Evolutionary conservation across 2,113 vertebrate genomes (phyloP).

Genomic region (Tragelaphus scriptus): DNA sequence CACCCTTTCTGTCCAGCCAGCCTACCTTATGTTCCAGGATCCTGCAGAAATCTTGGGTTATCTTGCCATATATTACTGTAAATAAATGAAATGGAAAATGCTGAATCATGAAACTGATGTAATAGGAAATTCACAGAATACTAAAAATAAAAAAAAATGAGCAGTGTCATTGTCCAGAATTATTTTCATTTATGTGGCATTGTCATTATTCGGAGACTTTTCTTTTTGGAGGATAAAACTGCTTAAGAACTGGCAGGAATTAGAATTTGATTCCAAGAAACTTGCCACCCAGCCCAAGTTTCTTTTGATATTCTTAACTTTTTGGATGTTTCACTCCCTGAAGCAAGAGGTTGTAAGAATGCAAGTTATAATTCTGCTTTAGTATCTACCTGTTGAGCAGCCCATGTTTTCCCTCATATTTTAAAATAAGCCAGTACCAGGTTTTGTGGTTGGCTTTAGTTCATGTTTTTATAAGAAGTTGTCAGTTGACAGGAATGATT

Average conservation of each 20-base stretch:
- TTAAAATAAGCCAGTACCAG: neutral
- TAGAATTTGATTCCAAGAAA: conserved; percentile 17
- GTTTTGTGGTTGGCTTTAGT: neutral
- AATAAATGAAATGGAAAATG: conserved; percentile 60
- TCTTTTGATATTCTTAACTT: neutral
- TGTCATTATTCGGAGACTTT: neutral
- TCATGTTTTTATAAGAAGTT: conserved; percentile 32
- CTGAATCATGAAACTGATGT: conserved; percentile 47
- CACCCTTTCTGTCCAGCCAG: conserved; percentile 18
- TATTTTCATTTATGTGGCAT: conserved; percentile 3
- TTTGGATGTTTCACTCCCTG: conserved; percentile 1
- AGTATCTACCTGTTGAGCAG: conserved; percentile 68
- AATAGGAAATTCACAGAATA: conserved; percentile 60
- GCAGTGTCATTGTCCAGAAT: conserved; percentile 51
- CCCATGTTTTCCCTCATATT: neutral
- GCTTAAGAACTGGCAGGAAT: neutral
- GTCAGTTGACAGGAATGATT: conserved; percentile 25
- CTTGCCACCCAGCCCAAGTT: conserved; percentile 1
- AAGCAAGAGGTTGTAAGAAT: conserved; percentile 9
- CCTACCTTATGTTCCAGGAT: conserved; percentile 38
- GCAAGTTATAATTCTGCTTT: neutral
- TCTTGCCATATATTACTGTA: conserved; percentile 56
- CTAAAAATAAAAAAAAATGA: conserved; percentile 6
- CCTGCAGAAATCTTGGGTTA: conserved; percentile 34
- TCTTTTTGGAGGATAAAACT: neutral